phyloP scores from a whole-genome alignment of 1,140 invertebrate genomes.

The Danaus plexippus region DNA sequence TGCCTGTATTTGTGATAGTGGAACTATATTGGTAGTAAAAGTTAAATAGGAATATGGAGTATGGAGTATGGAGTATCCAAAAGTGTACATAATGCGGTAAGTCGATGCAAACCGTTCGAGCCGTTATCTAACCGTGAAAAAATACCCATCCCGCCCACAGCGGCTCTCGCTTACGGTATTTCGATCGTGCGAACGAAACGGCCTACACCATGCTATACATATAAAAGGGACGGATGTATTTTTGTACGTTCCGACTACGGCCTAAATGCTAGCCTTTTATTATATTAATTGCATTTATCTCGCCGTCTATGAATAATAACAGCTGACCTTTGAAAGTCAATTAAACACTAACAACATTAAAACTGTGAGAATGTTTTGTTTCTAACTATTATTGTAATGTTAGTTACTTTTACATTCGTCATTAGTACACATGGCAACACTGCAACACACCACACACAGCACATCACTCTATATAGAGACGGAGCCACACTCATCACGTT shows the following conservation, averaged over 20 bases:
- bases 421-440: too few relatives aligned
- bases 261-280: conserved; percentile 49
- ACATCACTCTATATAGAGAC: too few relatives aligned
- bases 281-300: conserved; percentile 43
- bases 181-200: conserved; percentile 46
- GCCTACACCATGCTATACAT: conserved; percentile 16
- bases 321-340: conserved; percentile 22
- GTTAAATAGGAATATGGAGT: too few relatives aligned
- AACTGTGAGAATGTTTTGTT: too few relatives aligned
- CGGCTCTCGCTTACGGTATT: conserved; percentile 54
- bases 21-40: too few relatives aligned
- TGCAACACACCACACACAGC: too few relatives aligned
- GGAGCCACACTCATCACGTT: too few relatives aligned
- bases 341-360: conserved; percentile 3
- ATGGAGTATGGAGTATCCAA: conserved; percentile 25
- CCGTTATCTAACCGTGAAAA: conserved; percentile 60
- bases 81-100: conserved; percentile 37
- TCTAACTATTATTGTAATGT: too few relatives aligned
- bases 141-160: conserved; percentile 46
- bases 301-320: conserved; percentile 19
- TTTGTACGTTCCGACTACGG: conserved; percentile 35
- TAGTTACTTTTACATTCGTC: too few relatives aligned
- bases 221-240: conserved; percentile 33
- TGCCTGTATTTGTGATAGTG: too few relatives aligned
- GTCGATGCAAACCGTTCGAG: conserved; percentile 39